phyloP scores from a whole-genome alignment of 64 coral and sea anemone genomes.

The Dendronephthya gigantea region DNA sequence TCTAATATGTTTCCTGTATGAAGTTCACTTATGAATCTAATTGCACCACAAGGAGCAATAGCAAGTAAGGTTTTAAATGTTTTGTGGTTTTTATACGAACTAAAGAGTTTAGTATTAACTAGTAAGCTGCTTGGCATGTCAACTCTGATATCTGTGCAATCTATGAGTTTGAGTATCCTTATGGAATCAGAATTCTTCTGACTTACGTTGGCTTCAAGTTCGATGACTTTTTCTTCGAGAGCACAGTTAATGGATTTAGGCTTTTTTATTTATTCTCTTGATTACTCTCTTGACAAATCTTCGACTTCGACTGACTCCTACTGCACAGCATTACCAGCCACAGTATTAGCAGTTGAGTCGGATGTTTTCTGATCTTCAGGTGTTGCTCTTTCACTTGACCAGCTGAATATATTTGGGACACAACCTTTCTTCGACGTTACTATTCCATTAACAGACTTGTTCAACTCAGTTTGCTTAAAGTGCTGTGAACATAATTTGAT shows the following conservation, averaged over 20 bases:
- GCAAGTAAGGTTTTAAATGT: conserved; percentile 16
- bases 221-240: neutral
- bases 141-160: conserved; percentile 31
- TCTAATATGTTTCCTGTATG: conserved; percentile 26
- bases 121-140: conserved; percentile 31
- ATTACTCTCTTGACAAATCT: neutral
- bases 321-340: neutral
- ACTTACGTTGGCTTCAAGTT: neutral
- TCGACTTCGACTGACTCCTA: conserved; percentile 14
- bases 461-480: conserved; percentile 45
- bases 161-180: conserved; percentile 13
- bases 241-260: neutral
- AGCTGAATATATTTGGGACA: conserved; percentile 52
- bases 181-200: neutral
- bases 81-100: conserved; percentile 24
- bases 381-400: conserved; percentile 26
- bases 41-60: conserved; percentile 23
- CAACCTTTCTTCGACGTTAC: conserved; percentile 31
- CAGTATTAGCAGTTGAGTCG: neutral
- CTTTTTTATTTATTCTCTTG: neutral
- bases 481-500: too few relatives aligned
- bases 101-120: conserved; percentile 22
- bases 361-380: conserved; percentile 19
- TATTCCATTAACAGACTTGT: conserved; percentile 40
- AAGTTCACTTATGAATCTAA: conserved; percentile 27